Evolutionary conservation across 2,797 vertebrate genomes (phyloP), one percentile per base, ranked within the genome.

Genomic region (Sus cebifrons): DNA sequence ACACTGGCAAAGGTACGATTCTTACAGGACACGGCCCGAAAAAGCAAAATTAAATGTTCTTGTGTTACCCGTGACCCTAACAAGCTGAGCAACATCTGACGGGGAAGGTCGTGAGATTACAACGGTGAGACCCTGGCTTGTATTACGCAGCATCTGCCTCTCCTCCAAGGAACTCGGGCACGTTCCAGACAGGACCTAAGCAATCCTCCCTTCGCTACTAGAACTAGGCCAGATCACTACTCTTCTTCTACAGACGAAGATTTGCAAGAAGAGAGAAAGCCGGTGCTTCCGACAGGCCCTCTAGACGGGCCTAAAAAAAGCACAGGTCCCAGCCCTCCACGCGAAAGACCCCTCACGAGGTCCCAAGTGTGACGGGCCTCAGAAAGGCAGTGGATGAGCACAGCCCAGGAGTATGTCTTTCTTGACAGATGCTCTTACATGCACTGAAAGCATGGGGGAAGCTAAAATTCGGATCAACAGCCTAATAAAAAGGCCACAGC

Each of bases 131-230:
- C 3, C 68, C 6, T 14, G 2, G 32, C 32, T 54, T 15, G 65
- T 67, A 36, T 5, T 40, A 20, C 18, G 25, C 27, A 2, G 6
- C 2, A 1, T 2, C 16, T 2, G 1, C 9, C 27, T n/a, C 62
- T 64, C 79, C 84, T 36, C 73, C 0, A 21, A 82, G 56, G 32
- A 64, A 49, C 77, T 70, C 67, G 3, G 36, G 49, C 56, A 32
- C 65, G 17, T 44, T 16, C 23, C 32, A 27, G 71, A 74, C 0
- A 54, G 25, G 25, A n/a, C 60, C 68, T 58, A 40, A 25, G 36
- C 13, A 49, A 1, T 44, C 36, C 62, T 32, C 40, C 11, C 29
- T 13, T 68, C 54, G 27, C 49, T 13, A 20, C 15, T n/a, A 29
- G 8, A 65, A 60, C 6, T n/a, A 54, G 10, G 49, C 74, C 78